Evolutionary conservation across 2,888 invertebrate species (phyloP).

Genomic region (Pyrocoelia pectoralis): DNA sequence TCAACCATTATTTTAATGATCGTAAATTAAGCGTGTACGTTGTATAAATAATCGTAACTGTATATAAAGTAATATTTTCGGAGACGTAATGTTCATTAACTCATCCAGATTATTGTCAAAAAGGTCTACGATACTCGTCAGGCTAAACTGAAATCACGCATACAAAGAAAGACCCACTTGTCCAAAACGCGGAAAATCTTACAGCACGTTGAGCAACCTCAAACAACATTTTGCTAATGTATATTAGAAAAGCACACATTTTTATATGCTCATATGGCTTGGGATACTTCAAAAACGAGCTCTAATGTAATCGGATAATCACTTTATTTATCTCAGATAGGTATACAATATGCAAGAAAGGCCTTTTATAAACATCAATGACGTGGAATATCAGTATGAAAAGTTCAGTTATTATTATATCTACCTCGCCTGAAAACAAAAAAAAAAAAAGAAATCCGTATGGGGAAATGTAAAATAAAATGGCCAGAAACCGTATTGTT

Average conservation of each 20-base stretch:
- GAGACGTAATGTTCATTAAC: background rate
- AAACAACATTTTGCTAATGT: slow-evolving; percentile 64
- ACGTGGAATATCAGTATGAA: slow-evolving; percentile 13
- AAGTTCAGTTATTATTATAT: slow-evolving; percentile 11
- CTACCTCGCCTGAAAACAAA: slow-evolving; percentile 9
- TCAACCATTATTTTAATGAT: slow-evolving; percentile 49
- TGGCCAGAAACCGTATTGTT: slow-evolving; percentile 15
- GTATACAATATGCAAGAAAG: slow-evolving; percentile 60
- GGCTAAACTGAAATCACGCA: slow-evolving; percentile 13
- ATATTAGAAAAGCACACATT: slow-evolving; percentile 57
- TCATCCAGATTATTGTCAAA: slow-evolving; percentile 6
- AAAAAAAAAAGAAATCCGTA: background rate
- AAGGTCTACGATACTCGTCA: slow-evolving; percentile 16
- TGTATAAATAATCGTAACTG: slow-evolving; percentile 17
- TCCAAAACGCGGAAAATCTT: slow-evolving; percentile 52
- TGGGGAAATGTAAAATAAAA: background rate
- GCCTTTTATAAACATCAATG: slow-evolving; percentile 17
- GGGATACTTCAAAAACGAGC: slow-evolving; percentile 10
- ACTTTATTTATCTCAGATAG: slow-evolving; percentile 61
- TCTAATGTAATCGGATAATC: slow-evolving; percentile 2
- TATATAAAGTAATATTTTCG: background rate
- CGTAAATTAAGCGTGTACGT: slow-evolving; percentile 42
- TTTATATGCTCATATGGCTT: slow-evolving; percentile 53
- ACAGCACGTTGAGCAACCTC: slow-evolving; percentile 59
- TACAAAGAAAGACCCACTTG: slow-evolving; percentile 45